These are phyloP conservation scores for Crenichthys baileyi DNA, from an alignment of 2,797 vertebrate genomes.

Conservation along the genomic window DNA sequence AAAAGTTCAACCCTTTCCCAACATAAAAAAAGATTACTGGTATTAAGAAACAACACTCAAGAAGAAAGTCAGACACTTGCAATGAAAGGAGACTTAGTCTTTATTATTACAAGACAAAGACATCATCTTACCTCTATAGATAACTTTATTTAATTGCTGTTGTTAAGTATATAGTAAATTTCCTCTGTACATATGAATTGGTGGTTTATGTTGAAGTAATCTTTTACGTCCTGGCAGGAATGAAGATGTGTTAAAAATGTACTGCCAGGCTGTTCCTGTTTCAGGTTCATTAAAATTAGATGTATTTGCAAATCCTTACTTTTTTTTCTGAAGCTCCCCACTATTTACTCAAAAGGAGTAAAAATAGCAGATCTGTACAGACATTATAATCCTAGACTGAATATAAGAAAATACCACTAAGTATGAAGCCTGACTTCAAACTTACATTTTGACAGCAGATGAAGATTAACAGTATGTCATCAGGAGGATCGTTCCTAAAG, in stretches of 20 bases:
- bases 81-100: too few relatives aligned
- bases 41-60: neutral
- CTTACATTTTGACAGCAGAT: neutral
- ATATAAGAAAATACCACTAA: neutral
- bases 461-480: neutral
- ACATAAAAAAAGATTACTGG: too few relatives aligned
- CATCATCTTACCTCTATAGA: too few relatives aligned
- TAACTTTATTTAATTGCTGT: neutral
- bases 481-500: neutral
- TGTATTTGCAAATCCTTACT: neutral
- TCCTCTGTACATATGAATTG: neutral
- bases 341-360: neutral
- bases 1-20: neutral
- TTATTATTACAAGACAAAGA: neutral
- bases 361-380: neutral
- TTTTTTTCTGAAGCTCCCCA: neutral
- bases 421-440: neutral
- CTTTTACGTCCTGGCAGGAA: slow-evolving; percentile 11
- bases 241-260: neutral
- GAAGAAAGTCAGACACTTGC: neutral
- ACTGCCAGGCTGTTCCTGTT: neutral
- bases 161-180: neutral
- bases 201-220: neutral
- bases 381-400: neutral
- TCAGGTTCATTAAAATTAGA: neutral